A percentile compares a stretch with the other conserved stretches of the same genome.
Evolutionary conservation across 2,797 vertebrate genomes (phyloP).

Genomic region (Bradypodion ventrale): DNA sequence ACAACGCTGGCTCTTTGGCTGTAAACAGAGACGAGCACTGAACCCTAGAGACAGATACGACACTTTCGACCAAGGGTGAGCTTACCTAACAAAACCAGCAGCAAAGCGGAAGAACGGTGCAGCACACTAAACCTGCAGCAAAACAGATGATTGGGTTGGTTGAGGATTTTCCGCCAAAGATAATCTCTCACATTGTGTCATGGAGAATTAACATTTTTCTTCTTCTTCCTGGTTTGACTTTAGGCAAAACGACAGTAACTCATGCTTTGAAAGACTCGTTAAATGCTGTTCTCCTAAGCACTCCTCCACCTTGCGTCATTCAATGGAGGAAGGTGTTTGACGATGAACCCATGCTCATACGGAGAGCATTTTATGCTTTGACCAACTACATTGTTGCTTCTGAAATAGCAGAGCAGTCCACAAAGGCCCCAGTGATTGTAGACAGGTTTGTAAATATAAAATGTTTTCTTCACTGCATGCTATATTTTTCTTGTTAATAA

Average conservation of each 20-base stretch:
- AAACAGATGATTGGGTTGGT: too few relatives aligned
- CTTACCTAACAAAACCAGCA: too few relatives aligned
- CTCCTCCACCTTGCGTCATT: conserved; percentile 85
- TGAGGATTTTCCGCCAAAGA: too few relatives aligned
- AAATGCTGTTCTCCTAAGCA: conserved; percentile 80
- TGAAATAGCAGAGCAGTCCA: conserved; percentile 81
- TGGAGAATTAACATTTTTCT: neutral
- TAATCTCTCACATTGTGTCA: too few relatives aligned
- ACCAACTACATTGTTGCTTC: conserved; percentile 92
- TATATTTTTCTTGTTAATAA: neutral
- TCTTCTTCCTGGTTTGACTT: conserved; percentile 6
- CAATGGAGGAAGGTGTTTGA: conserved; percentile 88
- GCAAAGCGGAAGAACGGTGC: too few relatives aligned
- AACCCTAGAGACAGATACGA: too few relatives aligned
- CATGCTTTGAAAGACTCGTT: conserved; percentile 80
- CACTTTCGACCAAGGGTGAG: too few relatives aligned
- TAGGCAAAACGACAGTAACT: conserved; percentile 93
- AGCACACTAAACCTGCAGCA: too few relatives aligned
- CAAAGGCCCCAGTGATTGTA: conserved; percentile 83
- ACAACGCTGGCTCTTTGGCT: too few relatives aligned
- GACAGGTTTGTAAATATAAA: conserved; percentile 84
- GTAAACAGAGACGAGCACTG: too few relatives aligned
- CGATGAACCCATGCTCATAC: conserved; percentile 83
- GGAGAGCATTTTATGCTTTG: conserved; percentile 91
- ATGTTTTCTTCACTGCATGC: neutral